Evolutionary conservation across 2,797 vertebrate genomes (phyloP).

Genomic region (Sus cebifrons): DNA sequence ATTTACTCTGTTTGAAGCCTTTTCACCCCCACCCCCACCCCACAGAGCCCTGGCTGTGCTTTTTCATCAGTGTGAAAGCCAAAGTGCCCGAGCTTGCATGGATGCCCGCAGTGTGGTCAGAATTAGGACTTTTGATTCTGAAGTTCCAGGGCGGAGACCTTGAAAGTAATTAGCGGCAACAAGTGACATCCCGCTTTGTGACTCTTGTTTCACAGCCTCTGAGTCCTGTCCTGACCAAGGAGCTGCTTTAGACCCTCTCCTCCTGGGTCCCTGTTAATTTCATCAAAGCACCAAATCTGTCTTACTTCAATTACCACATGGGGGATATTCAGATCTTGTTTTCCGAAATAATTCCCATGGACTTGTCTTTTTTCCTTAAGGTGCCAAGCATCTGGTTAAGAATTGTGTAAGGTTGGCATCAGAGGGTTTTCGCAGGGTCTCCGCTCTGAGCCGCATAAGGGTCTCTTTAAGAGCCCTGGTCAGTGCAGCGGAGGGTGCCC

Average conservation of each 20-base stretch:
- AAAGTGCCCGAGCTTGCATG: accelerated
- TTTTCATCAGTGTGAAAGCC: background rate
- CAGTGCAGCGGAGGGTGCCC: accelerated
- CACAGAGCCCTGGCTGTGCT: background rate
- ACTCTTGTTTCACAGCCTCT: background rate
- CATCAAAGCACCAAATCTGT: background rate
- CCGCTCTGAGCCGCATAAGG: background rate
- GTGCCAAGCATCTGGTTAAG: background rate
- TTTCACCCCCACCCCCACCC: too few relatives aligned
- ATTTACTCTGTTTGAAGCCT: background rate
- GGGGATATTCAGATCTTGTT: background rate
- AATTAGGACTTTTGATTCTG: background rate
- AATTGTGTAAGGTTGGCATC: background rate
- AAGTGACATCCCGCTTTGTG: background rate
- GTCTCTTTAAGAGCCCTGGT: background rate
- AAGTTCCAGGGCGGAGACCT: background rate
- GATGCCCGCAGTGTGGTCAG: accelerated
- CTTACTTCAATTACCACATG: background rate
- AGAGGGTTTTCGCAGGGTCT: background rate
- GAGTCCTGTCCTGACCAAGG: background rate
- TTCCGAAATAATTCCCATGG: background rate
- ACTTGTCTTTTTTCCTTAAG: background rate
- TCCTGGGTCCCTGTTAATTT: background rate
- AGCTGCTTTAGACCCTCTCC: background rate
- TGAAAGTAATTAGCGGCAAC: background rate